Evolutionary conservation across 2,113 vertebrate species (phyloP).

Genomic region (Hepsetus odoe): DNA sequence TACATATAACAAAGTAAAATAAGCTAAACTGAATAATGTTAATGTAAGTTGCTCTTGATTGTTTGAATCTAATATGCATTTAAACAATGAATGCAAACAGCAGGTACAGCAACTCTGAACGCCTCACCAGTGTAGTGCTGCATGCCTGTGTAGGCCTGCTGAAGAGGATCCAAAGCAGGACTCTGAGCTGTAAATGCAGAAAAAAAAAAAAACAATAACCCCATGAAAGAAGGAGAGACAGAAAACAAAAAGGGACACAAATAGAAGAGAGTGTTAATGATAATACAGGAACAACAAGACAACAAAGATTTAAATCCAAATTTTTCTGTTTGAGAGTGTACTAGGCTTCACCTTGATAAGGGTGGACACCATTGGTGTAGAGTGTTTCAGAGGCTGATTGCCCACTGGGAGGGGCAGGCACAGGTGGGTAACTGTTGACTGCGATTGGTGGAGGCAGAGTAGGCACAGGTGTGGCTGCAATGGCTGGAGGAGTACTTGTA

Average conservation of each 20-base stretch:
- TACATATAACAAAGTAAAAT: not conserved
- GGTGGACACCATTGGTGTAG: constrained; percentile 87
- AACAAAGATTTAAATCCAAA: not conserved
- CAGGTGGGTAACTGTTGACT: constrained; percentile 83
- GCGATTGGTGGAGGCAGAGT: constrained; percentile 83
- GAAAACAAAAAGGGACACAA: not conserved
- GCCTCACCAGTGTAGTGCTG: constrained; percentile 90
- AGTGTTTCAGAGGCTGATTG: constrained; percentile 84
- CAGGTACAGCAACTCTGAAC: not conserved
- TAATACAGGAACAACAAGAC: too few relatives aligned
- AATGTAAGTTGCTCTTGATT: not conserved
- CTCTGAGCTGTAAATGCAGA: constrained; percentile 86
- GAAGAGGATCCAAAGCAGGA: constrained; percentile 87
- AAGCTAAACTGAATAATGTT: not conserved
- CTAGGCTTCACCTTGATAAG: constrained; percentile 80
- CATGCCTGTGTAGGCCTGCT: constrained; percentile 92
- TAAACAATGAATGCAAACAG: constrained; percentile 13
- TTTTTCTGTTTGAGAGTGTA: not conserved
- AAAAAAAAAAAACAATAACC: constrained; percentile 1
- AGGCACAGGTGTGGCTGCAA: constrained; percentile 85
- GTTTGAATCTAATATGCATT: too few relatives aligned
- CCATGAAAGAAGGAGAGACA: not conserved
- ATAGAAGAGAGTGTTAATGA: not conserved
- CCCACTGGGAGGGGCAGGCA: constrained; percentile 80
- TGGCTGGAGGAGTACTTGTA: constrained; percentile 87